phyloP scores from a whole-genome alignment of 2,113 vertebrate genomes.

The Phyllopteryx taeniolatus region DNA sequence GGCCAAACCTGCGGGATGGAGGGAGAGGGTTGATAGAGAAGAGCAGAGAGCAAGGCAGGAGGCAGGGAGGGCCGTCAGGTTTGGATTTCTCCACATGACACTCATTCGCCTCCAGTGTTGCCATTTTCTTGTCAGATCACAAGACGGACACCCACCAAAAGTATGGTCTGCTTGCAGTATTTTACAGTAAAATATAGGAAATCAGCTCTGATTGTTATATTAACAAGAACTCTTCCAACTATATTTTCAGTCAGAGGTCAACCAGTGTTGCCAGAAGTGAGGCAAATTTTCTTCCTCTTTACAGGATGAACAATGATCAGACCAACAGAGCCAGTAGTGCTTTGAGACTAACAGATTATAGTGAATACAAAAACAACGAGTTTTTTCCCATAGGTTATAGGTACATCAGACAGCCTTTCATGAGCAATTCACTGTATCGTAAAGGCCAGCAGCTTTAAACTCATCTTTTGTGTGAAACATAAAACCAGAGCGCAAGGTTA shows the following conservation, averaged over 20 bases:
- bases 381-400: neutral
- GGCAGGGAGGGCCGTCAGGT: slow-evolving; percentile 64
- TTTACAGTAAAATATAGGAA: slow-evolving; percentile 2
- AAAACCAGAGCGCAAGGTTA: slow-evolving; percentile 52
- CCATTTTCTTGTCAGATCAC: slow-evolving; percentile 45
- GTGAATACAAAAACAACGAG: slow-evolving; percentile 4
- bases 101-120: slow-evolving; percentile 56
- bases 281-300: slow-evolving; percentile 31
- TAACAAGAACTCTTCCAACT: slow-evolving; percentile 29
- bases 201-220: slow-evolving; percentile 16
- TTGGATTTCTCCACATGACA: slow-evolving; percentile 65
- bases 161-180: slow-evolving; percentile 36
- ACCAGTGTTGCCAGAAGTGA: slow-evolving; percentile 26
- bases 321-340: slow-evolving; percentile 35
- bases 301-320: slow-evolving; percentile 20
- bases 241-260: slow-evolving; percentile 28
- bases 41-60: slow-evolving; percentile 71
- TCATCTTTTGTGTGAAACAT: slow-evolving; percentile 47
- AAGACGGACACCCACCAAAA: slow-evolving; percentile 41
- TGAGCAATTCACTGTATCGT: slow-evolving; percentile 13
- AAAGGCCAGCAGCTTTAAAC: slow-evolving; percentile 28
- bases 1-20: slow-evolving; percentile 85
- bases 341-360: slow-evolving; percentile 18
- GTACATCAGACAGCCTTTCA: slow-evolving; percentile 13
- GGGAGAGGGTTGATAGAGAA: slow-evolving; percentile 70